phyloP scores from a whole-genome alignment of 2,888 invertebrate genomes.

The Hololepta plana region DNA sequence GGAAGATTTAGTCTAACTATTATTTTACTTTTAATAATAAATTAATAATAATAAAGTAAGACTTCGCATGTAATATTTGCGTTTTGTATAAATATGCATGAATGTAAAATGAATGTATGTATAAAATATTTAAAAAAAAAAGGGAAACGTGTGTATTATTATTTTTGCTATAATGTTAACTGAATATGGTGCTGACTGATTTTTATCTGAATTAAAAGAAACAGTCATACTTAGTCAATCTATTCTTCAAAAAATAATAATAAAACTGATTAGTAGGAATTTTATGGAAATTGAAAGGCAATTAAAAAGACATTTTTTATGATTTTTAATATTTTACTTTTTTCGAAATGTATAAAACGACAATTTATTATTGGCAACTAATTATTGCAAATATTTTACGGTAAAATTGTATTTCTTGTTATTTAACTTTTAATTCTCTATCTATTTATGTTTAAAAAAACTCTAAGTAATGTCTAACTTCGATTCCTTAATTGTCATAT shows the following conservation, averaged over 20 bases:
- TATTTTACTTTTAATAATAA: conserved; percentile 15
- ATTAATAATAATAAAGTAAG: conserved; percentile 24
- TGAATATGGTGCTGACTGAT: conserved; percentile 27
- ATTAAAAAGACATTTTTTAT: neutral
- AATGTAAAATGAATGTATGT: conserved; percentile 20
- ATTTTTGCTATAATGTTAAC: conserved; percentile 5
- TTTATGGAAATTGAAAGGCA: conserved; percentile 3
- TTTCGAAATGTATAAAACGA: conserved; percentile 7
- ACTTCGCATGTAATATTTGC: conserved; percentile 11
- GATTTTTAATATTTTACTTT: conserved; percentile 6
- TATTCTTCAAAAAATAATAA: conserved; percentile 14
- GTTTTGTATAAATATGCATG: conserved; percentile 27
- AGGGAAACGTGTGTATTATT: conserved; percentile 1
- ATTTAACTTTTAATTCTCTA: too few species aligned
- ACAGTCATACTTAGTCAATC: conserved; percentile 28
- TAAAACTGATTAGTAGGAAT: neutral
- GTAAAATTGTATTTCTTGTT: conserved; percentile 5
- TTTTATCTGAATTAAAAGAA: conserved; percentile 16
- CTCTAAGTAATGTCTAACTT: too few species aligned
- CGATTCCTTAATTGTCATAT: conserved; percentile 29
- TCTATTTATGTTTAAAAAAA: too few species aligned
- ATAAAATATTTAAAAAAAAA: neutral
- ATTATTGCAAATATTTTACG: neutral
- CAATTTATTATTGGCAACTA: conserved; percentile 8
- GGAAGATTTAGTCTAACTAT: conserved; percentile 27